These are phyloP conservation scores for Puffinus mauretanicus DNA, from an alignment of 2,113 vertebrate species.

Conservation along the genomic window DNA sequence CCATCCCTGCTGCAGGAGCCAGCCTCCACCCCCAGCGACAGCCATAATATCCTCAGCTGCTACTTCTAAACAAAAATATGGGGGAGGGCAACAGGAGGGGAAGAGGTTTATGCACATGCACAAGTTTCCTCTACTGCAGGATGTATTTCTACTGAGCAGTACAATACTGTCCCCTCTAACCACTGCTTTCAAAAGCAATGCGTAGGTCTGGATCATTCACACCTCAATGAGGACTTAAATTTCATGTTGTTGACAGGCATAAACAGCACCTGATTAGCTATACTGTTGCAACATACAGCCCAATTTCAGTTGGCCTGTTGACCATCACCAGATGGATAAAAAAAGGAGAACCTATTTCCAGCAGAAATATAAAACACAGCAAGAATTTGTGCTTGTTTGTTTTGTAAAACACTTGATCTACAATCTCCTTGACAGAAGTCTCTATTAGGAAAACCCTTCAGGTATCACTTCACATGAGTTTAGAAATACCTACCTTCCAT, in stretches of 20 bases:
- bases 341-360: neutral
- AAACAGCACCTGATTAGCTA: neutral
- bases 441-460: neutral
- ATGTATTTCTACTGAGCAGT: neutral
- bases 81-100: too few relatives aligned
- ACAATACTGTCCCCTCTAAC: neutral
- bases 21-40: fast-evolving
- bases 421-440: neutral
- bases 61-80: neutral
- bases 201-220: neutral
- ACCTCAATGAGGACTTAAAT: neutral
- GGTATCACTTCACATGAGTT: neutral
- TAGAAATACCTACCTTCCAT: neutral
- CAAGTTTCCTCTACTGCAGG: neutral
- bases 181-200: neutral
- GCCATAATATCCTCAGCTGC: neutral
- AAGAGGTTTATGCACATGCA: neutral
- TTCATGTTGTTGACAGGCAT: neutral
- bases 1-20: neutral
- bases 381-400: neutral
- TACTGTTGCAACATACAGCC: neutral
- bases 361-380: neutral
- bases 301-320: neutral
- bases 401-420: neutral
- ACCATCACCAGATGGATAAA: neutral